Percentiles rank a stretch among this genome's conserved stretches.
phyloP scores from a whole-genome alignment of 1,140 invertebrate genomes.

The Aethina tumida region DNA sequence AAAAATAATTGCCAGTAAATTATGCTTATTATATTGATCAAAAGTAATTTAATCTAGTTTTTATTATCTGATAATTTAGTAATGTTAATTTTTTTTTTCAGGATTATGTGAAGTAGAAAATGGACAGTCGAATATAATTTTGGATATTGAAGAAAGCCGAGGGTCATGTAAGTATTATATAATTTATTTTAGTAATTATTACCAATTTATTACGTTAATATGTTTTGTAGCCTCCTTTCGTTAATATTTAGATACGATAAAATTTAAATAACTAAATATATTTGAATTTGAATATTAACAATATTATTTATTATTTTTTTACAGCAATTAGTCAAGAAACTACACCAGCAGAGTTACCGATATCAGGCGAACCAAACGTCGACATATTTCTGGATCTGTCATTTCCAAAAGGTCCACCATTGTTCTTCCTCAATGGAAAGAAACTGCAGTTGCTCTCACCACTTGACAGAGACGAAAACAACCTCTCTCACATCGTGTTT shows the following conservation, averaged over 20 bases:
- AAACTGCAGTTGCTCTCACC: slow-evolving; percentile 66
- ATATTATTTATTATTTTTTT: slow-evolving; percentile 26
- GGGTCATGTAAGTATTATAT: slow-evolving; percentile 62
- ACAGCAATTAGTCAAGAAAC: slow-evolving; percentile 75
- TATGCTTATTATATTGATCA: too few species aligned
- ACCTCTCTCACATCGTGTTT: slow-evolving; percentile 78
- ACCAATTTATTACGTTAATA: too few species aligned
- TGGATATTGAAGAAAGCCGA: slow-evolving; percentile 81
- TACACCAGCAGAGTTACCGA: slow-evolving; percentile 64
- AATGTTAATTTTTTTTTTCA: slow-evolving; percentile 38
- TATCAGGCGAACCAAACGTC: slow-evolving; percentile 68
- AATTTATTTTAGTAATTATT: background rate
- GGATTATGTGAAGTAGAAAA: slow-evolving; percentile 74
- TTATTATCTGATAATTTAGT: too few species aligned
- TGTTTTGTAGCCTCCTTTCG: background rate
- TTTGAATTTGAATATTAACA: background rate
- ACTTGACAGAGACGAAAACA: slow-evolving; percentile 75
- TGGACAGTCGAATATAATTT: slow-evolving; percentile 75
- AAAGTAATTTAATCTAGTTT: too few species aligned
- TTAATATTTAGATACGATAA: background rate
- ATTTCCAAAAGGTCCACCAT: slow-evolving; percentile 62
- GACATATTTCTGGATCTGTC: slow-evolving; percentile 69
- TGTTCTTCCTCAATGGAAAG: slow-evolving; percentile 76
- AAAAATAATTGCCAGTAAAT: too few species aligned
- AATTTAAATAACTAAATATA: background rate